Evolutionary conservation across 2,113 vertebrate species (phyloP).

Genomic region (Atractosteus spatula): DNA sequence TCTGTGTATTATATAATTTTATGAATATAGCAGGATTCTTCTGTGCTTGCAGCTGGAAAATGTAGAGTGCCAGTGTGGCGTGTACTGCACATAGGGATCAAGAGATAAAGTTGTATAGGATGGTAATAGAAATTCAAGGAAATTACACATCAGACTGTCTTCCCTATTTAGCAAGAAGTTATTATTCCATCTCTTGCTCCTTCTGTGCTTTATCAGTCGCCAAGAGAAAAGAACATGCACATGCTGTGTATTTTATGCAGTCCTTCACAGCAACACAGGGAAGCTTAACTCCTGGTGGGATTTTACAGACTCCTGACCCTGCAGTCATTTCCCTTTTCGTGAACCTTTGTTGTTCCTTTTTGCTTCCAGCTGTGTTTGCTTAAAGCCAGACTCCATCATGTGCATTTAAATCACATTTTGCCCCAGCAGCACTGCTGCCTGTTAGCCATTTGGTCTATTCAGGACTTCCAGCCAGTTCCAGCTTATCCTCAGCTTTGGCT

Average conservation of each 20-base stretch:
- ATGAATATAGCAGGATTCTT: too few relatives aligned
- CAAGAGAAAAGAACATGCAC: background rate
- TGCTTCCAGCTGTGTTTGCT: slow-evolving; percentile 1
- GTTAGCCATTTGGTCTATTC: slow-evolving; percentile 15
- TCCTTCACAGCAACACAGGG: background rate
- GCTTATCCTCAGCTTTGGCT: slow-evolving; percentile 37
- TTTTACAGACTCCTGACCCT: background rate
- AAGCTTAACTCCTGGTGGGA: background rate
- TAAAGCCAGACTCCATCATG: slow-evolving; percentile 22
- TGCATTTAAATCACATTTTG: slow-evolving; percentile 25
- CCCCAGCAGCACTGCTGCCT: background rate
- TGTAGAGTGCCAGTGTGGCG: too few relatives aligned
- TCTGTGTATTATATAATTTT: too few relatives aligned
- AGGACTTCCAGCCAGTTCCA: slow-evolving; percentile 24
- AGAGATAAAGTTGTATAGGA: too few relatives aligned
- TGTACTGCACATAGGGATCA: too few relatives aligned
- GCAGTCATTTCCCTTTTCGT: background rate
- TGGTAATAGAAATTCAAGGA: too few relatives aligned
- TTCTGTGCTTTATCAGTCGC: background rate
- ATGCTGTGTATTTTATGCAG: background rate
- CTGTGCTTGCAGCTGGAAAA: too few relatives aligned
- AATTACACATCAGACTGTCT: background rate
- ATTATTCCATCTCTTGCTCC: background rate
- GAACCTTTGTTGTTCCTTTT: background rate
- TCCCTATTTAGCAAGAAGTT: too few relatives aligned